phyloP scores from a whole-genome alignment of 2,797 vertebrate genomes.

The Ceyx erithaca region DNA sequence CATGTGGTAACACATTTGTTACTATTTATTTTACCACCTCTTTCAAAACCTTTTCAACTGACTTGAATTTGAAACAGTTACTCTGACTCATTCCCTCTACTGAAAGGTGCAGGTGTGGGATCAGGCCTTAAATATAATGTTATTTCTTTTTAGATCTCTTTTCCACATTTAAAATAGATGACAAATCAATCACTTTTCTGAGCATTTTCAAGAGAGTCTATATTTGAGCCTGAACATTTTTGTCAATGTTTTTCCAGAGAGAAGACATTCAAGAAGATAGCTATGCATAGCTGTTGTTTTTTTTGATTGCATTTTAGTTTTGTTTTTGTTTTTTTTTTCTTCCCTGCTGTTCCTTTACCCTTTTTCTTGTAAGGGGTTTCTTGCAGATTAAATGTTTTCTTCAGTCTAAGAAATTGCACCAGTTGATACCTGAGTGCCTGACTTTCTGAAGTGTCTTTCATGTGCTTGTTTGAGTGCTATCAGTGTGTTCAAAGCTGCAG shows the following conservation, averaged over 20 bases:
- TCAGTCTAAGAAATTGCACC: background rate
- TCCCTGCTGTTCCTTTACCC: background rate
- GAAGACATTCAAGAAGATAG: background rate
- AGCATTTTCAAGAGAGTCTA: slow-evolving; percentile 1
- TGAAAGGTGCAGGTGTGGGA: slow-evolving; percentile 37
- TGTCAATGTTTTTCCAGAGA: background rate
- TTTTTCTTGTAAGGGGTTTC: background rate
- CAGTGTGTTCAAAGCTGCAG: background rate
- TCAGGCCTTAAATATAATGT: background rate
- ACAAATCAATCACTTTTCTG: slow-evolving; percentile 5
- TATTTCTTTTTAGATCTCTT: slow-evolving; percentile 52
- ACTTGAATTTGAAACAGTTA: slow-evolving; percentile 48
- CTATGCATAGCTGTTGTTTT: background rate
- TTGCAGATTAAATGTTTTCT: background rate
- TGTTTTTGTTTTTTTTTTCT: background rate
- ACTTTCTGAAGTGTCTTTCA: background rate
- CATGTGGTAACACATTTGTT: slow-evolving; percentile 50
- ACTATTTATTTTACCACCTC: slow-evolving; percentile 62
- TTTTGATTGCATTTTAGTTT: background rate
- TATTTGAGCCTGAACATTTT: slow-evolving; percentile 5
- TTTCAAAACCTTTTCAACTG: slow-evolving; percentile 46
- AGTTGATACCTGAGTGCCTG: background rate
- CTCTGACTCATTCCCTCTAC: slow-evolving; percentile 31
- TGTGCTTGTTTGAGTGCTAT: background rate
- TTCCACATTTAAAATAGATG: slow-evolving; percentile 32